Percentiles rank a stretch among this genome's conserved stretches.
Conservation (phyloP, 2,113 vertebrate species). For the Caretta caretta region DNA sequence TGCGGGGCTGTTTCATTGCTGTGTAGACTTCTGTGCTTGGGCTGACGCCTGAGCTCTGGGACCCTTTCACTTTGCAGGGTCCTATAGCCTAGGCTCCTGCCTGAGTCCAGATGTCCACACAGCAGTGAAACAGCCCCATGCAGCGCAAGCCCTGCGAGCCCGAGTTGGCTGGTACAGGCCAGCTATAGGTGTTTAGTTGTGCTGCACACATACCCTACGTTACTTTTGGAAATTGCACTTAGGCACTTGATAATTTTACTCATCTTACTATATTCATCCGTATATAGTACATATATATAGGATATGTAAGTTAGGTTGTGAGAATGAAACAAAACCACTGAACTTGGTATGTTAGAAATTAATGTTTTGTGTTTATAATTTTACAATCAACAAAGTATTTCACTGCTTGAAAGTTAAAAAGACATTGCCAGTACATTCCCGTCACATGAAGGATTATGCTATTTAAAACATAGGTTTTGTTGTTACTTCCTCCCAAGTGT, state of each 20-base stretch:
- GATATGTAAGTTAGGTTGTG: not conserved
- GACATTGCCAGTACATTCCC: not conserved
- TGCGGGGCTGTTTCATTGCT: not conserved
- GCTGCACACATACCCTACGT: not conserved
- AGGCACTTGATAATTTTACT: not conserved
- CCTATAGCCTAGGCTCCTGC: not conserved
- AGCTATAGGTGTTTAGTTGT: not conserved
- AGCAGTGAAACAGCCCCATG: not conserved
- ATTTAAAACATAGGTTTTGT: too few relatives aligned
- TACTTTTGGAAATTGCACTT: not conserved
- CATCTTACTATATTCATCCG: not conserved
- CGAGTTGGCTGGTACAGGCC: not conserved
- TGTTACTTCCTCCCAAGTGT: not conserved
- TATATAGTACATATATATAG: not conserved
- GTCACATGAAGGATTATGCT: too few relatives aligned
- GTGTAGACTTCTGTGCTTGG: not conserved
- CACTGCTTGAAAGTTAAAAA: not conserved
- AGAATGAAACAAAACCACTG: not conserved
- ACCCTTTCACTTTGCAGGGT: not conserved
- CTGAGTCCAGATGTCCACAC: not conserved
- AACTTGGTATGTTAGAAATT: not conserved
- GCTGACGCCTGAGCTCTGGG: not conserved
- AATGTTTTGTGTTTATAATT: not conserved
- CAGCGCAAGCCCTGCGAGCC: not conserved
- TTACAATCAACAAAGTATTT: not conserved